phyloP scores from a whole-genome alignment of 2,113 vertebrate species.

The Genyomyrus donnyi region DNA sequence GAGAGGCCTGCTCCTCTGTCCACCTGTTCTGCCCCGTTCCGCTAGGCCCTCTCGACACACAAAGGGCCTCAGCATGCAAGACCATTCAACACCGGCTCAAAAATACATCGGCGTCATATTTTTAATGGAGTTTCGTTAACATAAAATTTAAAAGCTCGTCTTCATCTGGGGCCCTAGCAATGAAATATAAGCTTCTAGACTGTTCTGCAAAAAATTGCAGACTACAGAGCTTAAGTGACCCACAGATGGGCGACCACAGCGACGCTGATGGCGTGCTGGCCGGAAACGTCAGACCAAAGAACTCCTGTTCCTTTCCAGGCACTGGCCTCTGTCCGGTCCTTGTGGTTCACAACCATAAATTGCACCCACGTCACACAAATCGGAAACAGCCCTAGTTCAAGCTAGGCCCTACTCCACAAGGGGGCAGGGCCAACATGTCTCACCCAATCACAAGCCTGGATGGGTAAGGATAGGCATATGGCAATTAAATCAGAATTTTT shows the following conservation, averaged over 20 bases:
- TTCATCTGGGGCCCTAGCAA: background rate
- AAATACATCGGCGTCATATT: background rate
- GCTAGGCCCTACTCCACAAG: background rate
- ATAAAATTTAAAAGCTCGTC: background rate
- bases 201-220: background rate
- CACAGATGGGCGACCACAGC: background rate
- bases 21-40: slow-evolving; percentile 4
- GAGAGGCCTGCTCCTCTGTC: background rate
- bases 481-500: background rate
- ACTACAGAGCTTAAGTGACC: background rate
- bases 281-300: background rate
- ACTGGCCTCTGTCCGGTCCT: background rate
- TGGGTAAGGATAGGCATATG: background rate
- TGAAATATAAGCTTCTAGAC: background rate
- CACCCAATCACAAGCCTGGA: background rate
- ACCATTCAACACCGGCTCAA: background rate
- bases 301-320: background rate
- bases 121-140: background rate
- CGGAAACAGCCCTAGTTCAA: background rate
- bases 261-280: background rate
- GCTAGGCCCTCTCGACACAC: background rate
- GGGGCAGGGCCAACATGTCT: background rate
- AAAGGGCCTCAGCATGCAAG: background rate
- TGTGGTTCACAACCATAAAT: background rate
- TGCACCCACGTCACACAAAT: background rate